Evolutionary conservation across 1,140 invertebrate species (phyloP).

Genomic region (Lysiphlebus fabarum): DNA sequence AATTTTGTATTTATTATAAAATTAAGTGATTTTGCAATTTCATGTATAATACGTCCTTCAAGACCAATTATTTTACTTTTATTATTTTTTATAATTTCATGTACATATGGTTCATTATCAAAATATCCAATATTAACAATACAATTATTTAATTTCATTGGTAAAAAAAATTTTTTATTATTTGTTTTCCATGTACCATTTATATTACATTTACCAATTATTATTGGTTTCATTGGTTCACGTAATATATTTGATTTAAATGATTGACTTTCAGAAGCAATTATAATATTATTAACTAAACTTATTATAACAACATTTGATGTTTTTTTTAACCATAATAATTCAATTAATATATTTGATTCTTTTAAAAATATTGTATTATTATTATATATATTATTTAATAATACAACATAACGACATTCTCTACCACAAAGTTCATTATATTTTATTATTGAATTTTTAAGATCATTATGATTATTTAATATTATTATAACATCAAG

Average conservation of each 20-base stretch:
- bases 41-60: conserved; percentile 24
- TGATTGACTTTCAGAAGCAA: conserved; percentile 32
- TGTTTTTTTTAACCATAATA: conserved; percentile 32
- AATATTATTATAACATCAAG: conserved; percentile 32
- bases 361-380: conserved; percentile 33
- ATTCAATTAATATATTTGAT: conserved; percentile 14
- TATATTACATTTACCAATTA: conserved; percentile 32
- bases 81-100: neutral
- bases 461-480: conserved; percentile 24
- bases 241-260: conserved; percentile 25
- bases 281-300: conserved; percentile 21
- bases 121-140: conserved; percentile 32
- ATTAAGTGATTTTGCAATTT: conserved; percentile 8
- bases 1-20: neutral
- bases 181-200: conserved; percentile 13
- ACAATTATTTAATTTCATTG: conserved; percentile 28
- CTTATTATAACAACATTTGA: conserved; percentile 33
- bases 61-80: conserved; percentile 21
- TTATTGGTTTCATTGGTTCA: conserved; percentile 22
- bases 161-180: conserved; percentile 3
- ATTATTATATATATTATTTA: conserved; percentile 26
- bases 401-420: conserved; percentile 31
- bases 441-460: conserved; percentile 9
- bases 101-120: conserved; percentile 33
- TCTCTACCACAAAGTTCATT: conserved; percentile 32